phyloP scores from a whole-genome alignment of 2,888 invertebrate genomes.

The Aporophyla lueneburgensis region DNA sequence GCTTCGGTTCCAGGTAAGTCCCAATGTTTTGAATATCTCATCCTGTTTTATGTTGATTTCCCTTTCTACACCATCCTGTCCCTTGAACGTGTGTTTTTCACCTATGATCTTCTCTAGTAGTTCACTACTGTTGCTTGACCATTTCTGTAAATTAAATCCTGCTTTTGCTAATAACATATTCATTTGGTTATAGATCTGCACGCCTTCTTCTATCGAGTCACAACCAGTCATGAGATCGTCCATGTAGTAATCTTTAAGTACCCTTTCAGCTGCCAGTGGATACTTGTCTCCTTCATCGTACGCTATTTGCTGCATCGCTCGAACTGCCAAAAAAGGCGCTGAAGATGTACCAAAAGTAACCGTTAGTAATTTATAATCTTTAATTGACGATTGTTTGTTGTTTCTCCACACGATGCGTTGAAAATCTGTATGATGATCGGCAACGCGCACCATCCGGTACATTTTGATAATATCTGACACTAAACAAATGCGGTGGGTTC shows the following conservation, averaged over 20 bases:
- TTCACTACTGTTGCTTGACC: neutral
- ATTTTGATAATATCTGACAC: neutral
- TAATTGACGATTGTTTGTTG: neutral
- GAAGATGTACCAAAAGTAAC: neutral
- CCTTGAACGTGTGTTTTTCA: too few species aligned
- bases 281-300: too few species aligned
- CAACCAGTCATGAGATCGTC: neutral
- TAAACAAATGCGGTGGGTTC: neutral
- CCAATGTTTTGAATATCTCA: too few species aligned
- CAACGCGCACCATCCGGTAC: neutral
- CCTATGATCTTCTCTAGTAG: too few species aligned
- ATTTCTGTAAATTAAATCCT: neutral
- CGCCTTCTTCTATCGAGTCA: neutral
- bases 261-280: neutral
- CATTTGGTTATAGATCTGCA: neutral
- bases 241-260: neutral
- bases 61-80: too few species aligned
- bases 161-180: neutral
- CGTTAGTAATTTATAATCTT: neutral
- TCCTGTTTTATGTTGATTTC: too few species aligned
- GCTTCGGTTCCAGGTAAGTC: too few species aligned
- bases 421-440: neutral
- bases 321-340: neutral
- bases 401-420: neutral
- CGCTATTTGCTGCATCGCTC: neutral